Evolutionary conservation across 2,888 invertebrate genomes (phyloP).

Genomic region (Machimus rusticus): DNA sequence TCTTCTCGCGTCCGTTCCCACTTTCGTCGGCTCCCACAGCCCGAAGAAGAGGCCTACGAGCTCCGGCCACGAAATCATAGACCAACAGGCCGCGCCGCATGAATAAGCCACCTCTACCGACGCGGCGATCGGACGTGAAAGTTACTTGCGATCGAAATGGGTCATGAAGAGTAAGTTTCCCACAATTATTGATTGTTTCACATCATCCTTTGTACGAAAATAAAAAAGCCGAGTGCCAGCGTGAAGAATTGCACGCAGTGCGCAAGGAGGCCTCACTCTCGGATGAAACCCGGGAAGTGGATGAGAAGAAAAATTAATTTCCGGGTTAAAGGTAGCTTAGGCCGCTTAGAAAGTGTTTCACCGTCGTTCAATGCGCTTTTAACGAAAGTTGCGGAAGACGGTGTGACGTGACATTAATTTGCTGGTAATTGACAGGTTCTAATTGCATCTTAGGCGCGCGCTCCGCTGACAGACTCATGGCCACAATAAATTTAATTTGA

Average conservation of each 20-base stretch:
- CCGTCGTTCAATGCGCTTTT: background rate
- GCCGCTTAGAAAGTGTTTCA: background rate
- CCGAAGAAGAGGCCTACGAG: background rate
- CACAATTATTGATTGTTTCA: conserved; percentile 2
- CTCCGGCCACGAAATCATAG: background rate
- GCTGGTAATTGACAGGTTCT: conserved; percentile 9
- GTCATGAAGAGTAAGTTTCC: conserved; percentile 16
- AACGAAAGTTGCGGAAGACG: background rate
- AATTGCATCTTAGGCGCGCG: background rate
- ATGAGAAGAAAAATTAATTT: background rate
- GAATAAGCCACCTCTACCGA: background rate
- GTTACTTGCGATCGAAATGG: background rate
- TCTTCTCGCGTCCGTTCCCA: background rate
- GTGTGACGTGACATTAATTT: background rate
- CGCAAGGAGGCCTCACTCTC: background rate
- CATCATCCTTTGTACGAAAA: background rate
- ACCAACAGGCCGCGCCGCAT: background rate
- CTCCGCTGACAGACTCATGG: background rate
- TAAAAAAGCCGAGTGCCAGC: background rate
- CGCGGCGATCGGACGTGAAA: background rate
- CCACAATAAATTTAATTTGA: background rate
- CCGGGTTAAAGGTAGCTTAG: conserved; percentile 13
- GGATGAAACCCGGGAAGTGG: background rate
- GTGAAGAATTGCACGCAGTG: conserved; percentile 12
- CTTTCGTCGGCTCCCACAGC: background rate